Percentiles rank a stretch among this genome's conserved stretches.
These are phyloP conservation scores for Psettodes erumei DNA, from an alignment of 2,113 vertebrate genomes.

Conservation along the genomic window DNA sequence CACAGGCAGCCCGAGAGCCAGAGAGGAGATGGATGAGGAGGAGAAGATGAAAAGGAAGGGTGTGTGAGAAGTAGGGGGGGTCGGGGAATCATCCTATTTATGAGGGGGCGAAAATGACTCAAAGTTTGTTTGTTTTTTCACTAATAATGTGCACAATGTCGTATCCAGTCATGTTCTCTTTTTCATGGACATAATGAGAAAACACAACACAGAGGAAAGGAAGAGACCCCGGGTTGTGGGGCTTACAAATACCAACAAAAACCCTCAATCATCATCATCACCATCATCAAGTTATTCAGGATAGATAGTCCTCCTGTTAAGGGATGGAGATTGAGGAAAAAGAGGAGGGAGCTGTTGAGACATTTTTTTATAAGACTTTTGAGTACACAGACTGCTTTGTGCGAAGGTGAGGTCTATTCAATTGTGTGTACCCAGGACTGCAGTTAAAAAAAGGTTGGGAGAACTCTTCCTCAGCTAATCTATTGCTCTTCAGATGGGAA, in stretches of 20 bases:
- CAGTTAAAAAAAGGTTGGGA: not conserved
- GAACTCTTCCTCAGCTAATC: not conserved
- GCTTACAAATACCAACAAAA: too few relatives aligned
- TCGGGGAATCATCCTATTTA: slow-evolving; percentile 23
- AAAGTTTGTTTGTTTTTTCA: slow-evolving; percentile 22
- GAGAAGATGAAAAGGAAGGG: slow-evolving; percentile 23
- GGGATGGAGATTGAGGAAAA: not conserved
- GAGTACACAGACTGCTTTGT: not conserved
- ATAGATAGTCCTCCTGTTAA: slow-evolving; percentile 14
- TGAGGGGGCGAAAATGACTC: slow-evolving; percentile 43
- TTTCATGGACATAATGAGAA: slow-evolving; percentile 5
- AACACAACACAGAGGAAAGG: not conserved
- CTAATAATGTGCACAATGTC: slow-evolving; percentile 21
- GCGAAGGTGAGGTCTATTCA: not conserved
- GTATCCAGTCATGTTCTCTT: slow-evolving; percentile 6
- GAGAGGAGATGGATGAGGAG: slow-evolving; percentile 47
- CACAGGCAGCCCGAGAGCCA: slow-evolving; percentile 45
- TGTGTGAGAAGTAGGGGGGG: not conserved
- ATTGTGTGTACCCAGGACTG: not conserved
- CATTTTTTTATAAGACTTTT: not conserved
- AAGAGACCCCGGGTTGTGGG: slow-evolving; percentile 77
- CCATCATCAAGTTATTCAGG: slow-evolving; percentile 61
- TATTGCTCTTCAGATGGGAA: not conserved
- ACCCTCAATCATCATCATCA: slow-evolving; percentile 64
- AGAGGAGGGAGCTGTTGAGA: not conserved